Base-by-base conservation (phyloP, 2,888 invertebrate genomes). In the Acrobasis repandana region DNA sequence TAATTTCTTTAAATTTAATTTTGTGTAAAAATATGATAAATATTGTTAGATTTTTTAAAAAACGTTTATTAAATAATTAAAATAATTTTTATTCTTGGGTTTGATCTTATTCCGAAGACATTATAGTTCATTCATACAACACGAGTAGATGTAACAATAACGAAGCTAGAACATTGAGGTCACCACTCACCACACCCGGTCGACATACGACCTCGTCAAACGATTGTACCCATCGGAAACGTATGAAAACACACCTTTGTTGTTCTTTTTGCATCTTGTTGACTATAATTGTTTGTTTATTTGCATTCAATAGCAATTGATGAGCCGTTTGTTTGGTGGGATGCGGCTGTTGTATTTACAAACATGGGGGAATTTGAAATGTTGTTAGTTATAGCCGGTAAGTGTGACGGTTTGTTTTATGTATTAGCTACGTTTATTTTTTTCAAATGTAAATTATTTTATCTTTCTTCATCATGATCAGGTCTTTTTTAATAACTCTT, bases 291-390 rank as follows among this genome's bases (percentile, higher is more conserved):
- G 74, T 71, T 67, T 71, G 61, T 75, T 72, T 77, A 70, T 75
- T 76, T 76, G 71, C 73, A 74, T 75, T 75, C 71, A 74, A 73
- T 70, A 64, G 69, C 67, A 62, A 67, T 69, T 72, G 72, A 72
- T 74, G 71, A 65, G 59, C 60, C 5, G 43, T 56, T 56, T 18
- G 14, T 56, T 14, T 28, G n/a, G 18, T 43, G 46, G 36, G 28
- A 15, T 46, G 10, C 18, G 10, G 16, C 11, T 56, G n/a, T 14
- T 11, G 9, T 33, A 47, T 57, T 47, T 57, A 57, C 47, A 47
- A 57, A 57, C 14, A 56, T 9, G 14, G n/a, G 9, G 6, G 46
- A 57, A 57, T 47, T 57, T 28, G 9, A n/a, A 47, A 18, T 11
- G 46, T 56, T 56, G 28, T 46, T 20, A n/a, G n/a, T n/a, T n/a